A percentile compares a stretch with the other conserved stretches of the same genome.
Conservation (phyloP, 2,113 vertebrate genomes). For the Phalacrocorax pelagicus region DNA sequence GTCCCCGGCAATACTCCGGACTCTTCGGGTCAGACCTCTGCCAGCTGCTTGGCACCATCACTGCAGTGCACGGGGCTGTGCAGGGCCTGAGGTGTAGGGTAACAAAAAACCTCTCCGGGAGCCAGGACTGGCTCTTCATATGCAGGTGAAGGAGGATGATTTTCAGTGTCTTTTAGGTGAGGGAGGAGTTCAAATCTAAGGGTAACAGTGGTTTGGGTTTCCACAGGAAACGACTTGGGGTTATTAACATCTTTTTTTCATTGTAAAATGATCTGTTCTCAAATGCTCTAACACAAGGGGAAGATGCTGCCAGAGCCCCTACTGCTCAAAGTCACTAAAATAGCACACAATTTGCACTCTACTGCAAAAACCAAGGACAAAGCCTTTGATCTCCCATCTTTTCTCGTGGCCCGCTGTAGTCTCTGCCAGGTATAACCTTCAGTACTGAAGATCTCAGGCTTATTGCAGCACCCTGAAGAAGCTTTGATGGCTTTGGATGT, state of each 20-base stretch:
- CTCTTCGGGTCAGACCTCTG: background rate
- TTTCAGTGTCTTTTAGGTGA: background rate
- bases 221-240: slow-evolving; percentile 14
- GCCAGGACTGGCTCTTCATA: background rate
- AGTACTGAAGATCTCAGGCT: background rate
- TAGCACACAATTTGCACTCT: background rate
- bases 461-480: background rate
- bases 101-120: background rate
- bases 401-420: rapidly evolving
- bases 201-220: background rate
- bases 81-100: background rate
- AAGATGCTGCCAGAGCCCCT: background rate
- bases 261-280: slow-evolving; percentile 11
- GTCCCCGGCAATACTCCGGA: background rate
- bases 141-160: background rate
- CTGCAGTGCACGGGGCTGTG: background rate
- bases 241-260: background rate
- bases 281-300: background rate
- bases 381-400: background rate
- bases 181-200: background rate
- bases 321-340: background rate
- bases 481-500: background rate
- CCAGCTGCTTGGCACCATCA: background rate
- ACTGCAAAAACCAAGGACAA: background rate
- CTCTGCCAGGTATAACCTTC: background rate